Base-by-base conservation (phyloP, 2,113 vertebrate genomes). In the Bufo gargarizans region DNA sequence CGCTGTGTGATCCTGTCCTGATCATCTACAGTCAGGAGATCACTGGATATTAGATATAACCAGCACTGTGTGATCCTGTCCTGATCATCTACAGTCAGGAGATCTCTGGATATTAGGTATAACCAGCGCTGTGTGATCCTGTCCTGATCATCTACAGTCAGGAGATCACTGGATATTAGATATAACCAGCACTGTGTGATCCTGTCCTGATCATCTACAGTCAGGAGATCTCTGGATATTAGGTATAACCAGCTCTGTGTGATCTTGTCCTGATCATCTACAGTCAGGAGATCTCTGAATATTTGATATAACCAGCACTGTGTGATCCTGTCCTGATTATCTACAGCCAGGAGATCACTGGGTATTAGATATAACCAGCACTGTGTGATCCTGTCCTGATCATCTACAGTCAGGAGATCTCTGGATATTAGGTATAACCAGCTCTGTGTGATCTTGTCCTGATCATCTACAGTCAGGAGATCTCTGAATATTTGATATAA, bases 401-500 rank as follows among this genome's bases (percentile, higher is more conserved):
- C 9, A 58, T 65, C 63, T 65, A 65, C 19, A n/a, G 33, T 65
- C 63, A 43, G 67, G 67, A 43, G 22, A 71, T 71, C 67, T 4
- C 67, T 71, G 22, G 67, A 71, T 71, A 71, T 71, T 71, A 71
- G 10, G 6, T 58, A 58, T 58, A 56, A 9, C 56, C 79, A 61
- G 58, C 22, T 20, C 58, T 61, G 58, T 10, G 22, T 82, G 79
- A 82, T 58, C 78, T 55, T 43, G 76, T 78, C 76, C 76, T 78
- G 49, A 53, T 71, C 11, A 72, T 72, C 4, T 72, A n/a, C 69
- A 45, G 69, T 72, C 69, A 72, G 69, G 69, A 45, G 69, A 72
- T 72, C 69, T 10, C 69, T 45, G 77, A 49, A 78, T 50, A 78
- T 78, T 78, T 55, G 19, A 55, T 78, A 78, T 78, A 78, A 78